Percentiles rank a stretch among this genome's conserved stretches.
Evolutionary conservation across 2,888 invertebrate species (phyloP).

Genomic region (Arge pagana): DNA sequence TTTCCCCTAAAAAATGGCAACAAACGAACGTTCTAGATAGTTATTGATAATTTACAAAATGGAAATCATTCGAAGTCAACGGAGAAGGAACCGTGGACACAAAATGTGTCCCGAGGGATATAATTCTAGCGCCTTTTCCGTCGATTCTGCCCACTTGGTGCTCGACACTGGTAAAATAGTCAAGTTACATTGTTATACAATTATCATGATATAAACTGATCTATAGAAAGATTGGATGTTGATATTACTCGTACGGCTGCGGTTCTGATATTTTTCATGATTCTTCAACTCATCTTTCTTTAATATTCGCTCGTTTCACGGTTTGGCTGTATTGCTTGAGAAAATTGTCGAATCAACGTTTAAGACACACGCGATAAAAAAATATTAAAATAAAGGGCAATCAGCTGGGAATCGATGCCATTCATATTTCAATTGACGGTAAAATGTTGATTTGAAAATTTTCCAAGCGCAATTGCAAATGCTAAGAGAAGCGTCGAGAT

Average conservation of each 20-base stretch:
- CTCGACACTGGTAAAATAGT: slow-evolving; percentile 10
- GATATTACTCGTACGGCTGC: slow-evolving; percentile 21
- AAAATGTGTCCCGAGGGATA: no score
- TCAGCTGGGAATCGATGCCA: background rate
- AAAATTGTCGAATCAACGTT: no score
- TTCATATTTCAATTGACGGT: background rate
- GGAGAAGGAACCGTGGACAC: no score
- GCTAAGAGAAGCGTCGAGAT: slow-evolving; percentile 15
- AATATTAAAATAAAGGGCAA: no score
- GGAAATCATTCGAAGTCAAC: slow-evolving; percentile 12
- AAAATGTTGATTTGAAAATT: slow-evolving; percentile 4
- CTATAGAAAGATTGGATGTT: slow-evolving; percentile 30
- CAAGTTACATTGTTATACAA: slow-evolving; percentile 18
- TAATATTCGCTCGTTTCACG: slow-evolving; percentile 11
- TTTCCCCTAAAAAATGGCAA: no score
- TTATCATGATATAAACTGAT: slow-evolving; percentile 27
- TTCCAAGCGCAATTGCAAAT: slow-evolving; percentile 18
- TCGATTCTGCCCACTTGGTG: no score
- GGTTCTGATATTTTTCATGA: slow-evolving; percentile 10
- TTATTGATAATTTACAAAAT: background rate
- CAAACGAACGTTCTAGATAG: no score
- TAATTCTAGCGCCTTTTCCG: no score
- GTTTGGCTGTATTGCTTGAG: slow-evolving; percentile 4
- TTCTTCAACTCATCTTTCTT: slow-evolving; percentile 14
- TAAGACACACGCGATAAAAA: no score